Percentiles rank a stretch among this genome's conserved stretches.
These are phyloP conservation scores for Clarias magur DNA, from an alignment of 2,113 vertebrate genomes.

Conservation along the genomic window DNA sequence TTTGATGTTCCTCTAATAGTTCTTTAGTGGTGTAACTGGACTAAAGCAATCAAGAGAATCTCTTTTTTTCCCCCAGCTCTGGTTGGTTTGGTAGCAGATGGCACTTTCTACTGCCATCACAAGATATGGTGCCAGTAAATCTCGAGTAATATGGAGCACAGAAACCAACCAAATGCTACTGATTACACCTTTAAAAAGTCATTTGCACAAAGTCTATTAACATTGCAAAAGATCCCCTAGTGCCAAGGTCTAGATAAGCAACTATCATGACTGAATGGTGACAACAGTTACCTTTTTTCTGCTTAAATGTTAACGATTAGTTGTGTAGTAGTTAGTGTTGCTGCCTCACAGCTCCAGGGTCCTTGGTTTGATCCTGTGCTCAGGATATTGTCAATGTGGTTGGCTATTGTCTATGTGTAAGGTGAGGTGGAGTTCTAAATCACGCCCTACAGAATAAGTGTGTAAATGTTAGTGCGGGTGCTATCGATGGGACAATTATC, in stretches of 20 bases:
- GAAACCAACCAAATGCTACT: constrained; percentile 24
- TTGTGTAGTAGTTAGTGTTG: background rate
- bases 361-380: background rate
- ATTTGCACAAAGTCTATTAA: constrained; percentile 20
- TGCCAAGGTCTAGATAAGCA: background rate
- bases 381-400: background rate
- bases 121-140: constrained; percentile 2
- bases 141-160: background rate
- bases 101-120: constrained; percentile 14
- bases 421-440: background rate
- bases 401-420: too few species aligned
- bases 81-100: constrained; percentile 19
- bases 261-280: background rate
- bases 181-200: constrained; percentile 27
- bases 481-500: too few species aligned
- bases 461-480: background rate
- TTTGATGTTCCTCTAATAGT: background rate
- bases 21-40: background rate
- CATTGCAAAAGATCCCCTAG: background rate
- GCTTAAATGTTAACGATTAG: too few species aligned
- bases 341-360: background rate
- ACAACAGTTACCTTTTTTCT: too few species aligned
- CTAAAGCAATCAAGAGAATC: background rate
- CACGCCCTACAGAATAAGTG: background rate
- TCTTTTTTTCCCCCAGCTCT: background rate